A percentile compares a stretch with the other conserved stretches of the same genome.
phyloP scores from a whole-genome alignment of 2,797 vertebrate species.

The Sparidentex hasta region DNA sequence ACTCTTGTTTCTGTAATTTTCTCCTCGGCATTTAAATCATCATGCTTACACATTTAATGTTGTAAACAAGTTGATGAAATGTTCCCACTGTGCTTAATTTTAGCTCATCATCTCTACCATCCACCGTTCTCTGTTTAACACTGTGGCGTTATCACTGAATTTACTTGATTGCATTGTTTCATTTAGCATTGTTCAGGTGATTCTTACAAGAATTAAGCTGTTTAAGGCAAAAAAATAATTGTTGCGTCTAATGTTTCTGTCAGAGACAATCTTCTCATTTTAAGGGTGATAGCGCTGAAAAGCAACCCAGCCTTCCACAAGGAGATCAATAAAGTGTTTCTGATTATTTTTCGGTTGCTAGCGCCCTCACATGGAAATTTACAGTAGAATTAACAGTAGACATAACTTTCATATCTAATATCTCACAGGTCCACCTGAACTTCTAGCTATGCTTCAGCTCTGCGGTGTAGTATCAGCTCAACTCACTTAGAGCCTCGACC shows the following conservation, averaged over 20 bases:
- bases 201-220: background rate
- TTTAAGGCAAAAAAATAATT: background rate
- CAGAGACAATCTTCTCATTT: background rate
- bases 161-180: conserved; percentile 2
- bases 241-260: no score
- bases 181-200: conserved; percentile 2
- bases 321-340: no score
- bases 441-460: no score
- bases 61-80: conserved; percentile 42
- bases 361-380: no score
- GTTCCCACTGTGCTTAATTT: conserved; percentile 33
- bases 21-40: conserved; percentile 45
- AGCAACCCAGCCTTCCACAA: background rate
- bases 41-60: conserved; percentile 31
- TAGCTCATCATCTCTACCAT: conserved; percentile 14
- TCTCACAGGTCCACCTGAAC: no score
- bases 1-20: conserved; percentile 27
- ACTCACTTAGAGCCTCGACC: no score
- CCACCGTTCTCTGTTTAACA: conserved; percentile 1
- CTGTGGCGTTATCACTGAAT: conserved; percentile 1
- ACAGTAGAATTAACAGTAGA: no score
- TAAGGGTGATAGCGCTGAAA: background rate
- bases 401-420: no score
- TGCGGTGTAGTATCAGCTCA: no score
- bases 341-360: no score